Conservation (phyloP, 35 echinoderm and acorn worm genomes). For the Stichopus chloronotus region DNA sequence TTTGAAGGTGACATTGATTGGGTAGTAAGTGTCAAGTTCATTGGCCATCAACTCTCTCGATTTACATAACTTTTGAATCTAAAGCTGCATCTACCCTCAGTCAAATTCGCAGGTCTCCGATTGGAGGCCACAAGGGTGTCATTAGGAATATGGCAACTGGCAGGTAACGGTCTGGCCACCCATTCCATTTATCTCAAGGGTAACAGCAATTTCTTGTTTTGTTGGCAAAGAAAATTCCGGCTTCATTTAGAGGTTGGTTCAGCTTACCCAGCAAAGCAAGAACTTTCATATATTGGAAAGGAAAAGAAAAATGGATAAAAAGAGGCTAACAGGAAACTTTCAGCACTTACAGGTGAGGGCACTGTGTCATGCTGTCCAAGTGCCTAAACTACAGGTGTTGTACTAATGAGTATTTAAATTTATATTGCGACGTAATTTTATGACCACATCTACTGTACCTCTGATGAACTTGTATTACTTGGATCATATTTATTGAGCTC, state of each 20-base stretch:
- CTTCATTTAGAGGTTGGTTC: neutral
- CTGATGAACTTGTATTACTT: too few relatives aligned
- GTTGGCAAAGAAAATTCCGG: neutral
- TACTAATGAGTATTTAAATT: too few relatives aligned
- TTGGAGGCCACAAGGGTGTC: neutral
- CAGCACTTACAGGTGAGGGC: too few relatives aligned
- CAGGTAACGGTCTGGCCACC: neutral
- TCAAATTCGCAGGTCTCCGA: neutral
- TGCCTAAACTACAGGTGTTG: too few relatives aligned
- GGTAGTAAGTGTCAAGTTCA: conserved; percentile 16
- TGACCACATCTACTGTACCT: too few relatives aligned
- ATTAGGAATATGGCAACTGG: neutral
- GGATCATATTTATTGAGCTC: too few relatives aligned
- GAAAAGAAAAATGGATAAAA: too few relatives aligned
- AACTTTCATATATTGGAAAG: neutral
- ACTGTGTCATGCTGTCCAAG: too few relatives aligned
- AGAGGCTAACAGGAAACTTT: too few relatives aligned
- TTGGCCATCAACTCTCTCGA: neutral
- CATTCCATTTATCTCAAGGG: neutral
- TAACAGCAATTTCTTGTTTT: neutral
- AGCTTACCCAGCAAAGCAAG: neutral
- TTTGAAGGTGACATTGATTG: neutral
- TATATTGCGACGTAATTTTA: too few relatives aligned
- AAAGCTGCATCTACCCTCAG: neutral
- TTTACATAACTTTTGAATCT: conserved; percentile 7